Evolutionary conservation across 2,888 invertebrate species (phyloP), one percentile per base, ranked within the genome.

Genomic region (Allolobophora icterica): DNA sequence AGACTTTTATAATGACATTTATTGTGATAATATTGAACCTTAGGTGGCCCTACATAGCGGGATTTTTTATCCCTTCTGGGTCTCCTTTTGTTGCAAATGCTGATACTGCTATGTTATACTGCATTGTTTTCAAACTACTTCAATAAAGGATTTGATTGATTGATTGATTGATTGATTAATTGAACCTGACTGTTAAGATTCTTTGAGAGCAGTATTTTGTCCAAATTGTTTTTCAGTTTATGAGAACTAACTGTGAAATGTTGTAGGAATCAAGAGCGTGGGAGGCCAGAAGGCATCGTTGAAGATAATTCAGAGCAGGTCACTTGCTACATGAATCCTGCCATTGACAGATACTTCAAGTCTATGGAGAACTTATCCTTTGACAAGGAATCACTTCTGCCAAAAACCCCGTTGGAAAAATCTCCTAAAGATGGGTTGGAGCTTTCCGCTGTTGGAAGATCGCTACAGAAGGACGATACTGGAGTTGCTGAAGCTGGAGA

Each of bases 301-400:
- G 35, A 34, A 13, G 24, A 87, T 34, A 17, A 34, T 35, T 87
- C 87, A 35, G 38, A 24, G 8, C 19, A 24, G 35, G 34, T n/a
- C 15, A 38, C 5, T 87, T 87, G 87, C 35, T 87, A 40, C 89
- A 89, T 42, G 33, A 89, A 89, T 38, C 89, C 89, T 21, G 42
- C 89, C 38, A 40, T 89, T 11, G 89, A 89, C 33, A n/a, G 89
- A 33, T 89, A 89, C 45, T 89, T 89, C 42, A 89, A 89, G 52
- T 89, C 89, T 33, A 6, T 89, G 11, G 42, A 42, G 33, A 38
- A 34, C 40, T 33, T 89, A 19, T 35, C 33, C 89, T 52, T 45
- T 13, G 33, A 89, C 6, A 5, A 8, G 89, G 52, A 42, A 33
- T 87, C 87, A 11, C 35, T 35, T 87, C n/a, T 24, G 11, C 30